Evolutionary conservation across 2,888 invertebrate species (phyloP), one percentile per base, ranked within the genome.

Genomic region (Notodonta dromedarius): DNA sequence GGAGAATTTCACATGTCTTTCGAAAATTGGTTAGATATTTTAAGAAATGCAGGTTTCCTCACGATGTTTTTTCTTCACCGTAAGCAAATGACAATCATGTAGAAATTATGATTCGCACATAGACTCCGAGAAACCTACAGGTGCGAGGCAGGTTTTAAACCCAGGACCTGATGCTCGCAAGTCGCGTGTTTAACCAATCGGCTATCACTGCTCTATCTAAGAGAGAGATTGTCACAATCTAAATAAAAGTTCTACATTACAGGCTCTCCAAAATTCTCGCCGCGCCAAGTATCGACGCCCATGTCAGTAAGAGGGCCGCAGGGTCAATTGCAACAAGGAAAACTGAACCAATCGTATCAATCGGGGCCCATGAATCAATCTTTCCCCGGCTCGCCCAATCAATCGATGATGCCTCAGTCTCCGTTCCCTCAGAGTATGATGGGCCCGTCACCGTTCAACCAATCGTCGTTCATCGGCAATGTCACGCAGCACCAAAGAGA

Each of bases 251-350:
- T 11, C 12, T 42, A 42, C 12, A 42, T 42, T 73, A 53, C 76
- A 93, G 94, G 84, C 51, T 93, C 94, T 4, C 93, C 94, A 0
- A 92, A 91, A 66, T 94, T 94, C 66, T 85, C 91, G 6, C 94
- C 94, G 0, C 88, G 92, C 2, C 93, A 94, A 83, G 87, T 94
- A 81, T 94, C 94, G 0, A 94, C 94, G 1, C 94, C 94, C 0
- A 91, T 94, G 93, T 82, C 87, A 1, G 77, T 84, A 58, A 81
- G 93, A 71, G 89, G 86, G 12, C 85, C 83, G 2, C 91, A 89
- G 66, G 87, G 84, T 2, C 89, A 86, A 75, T 74, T 87, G 6
- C 89, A 86, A 48, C 82, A 82, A 35, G 86, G 83, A 1, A 86
- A 87, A 70, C 65, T 88, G 59, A 90, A 90, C 69, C 91, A 89